Base-by-base conservation (phyloP, 2,888 invertebrate species). In the Pseudeuparius sepicola region DNA sequence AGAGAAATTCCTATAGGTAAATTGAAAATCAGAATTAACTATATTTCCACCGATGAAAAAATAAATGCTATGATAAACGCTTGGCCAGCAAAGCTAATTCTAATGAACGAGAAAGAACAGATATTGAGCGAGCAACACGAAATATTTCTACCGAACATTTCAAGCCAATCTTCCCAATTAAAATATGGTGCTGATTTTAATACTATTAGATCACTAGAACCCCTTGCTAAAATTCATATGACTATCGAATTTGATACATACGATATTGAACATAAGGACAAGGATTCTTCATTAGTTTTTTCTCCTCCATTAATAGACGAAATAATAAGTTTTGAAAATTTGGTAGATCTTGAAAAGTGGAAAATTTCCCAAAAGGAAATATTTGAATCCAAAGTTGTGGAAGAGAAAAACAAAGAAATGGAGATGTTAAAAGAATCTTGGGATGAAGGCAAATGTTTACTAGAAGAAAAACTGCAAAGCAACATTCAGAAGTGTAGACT, bases 321-420 rank as follows among this genome's bases (percentile, higher is more conserved):
- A 34, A 39, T 52, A n/a, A 49, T 66, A 40, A 62, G 63, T 1
- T 59, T 67, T 13, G 71, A 70, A 56, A 70, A 74, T 45, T 69
- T 81, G 0, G 67, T 73, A 18, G 79, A 81, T 41, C 59, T 85
- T 2, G 78, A 79, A 50, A 73, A 73, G 14, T 85, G 84, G 83
- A 84, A 81, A 51, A 70, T 73, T 41, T 65, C 69, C 14, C 75
- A 81, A 49, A 74, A 78, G 50, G 67, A 72, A 40, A 52, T 72
- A 4, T 82, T 75, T 49, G 67, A 71, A 49, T 56, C 60, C 24
- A 75, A 76, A 58, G 71, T 77, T 50, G 46, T 50, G 20, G 14
- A 31, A 3, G 39, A 44, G 3, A 49, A 48, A 32, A 18, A 34
- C 10, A 34, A 34, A n/a, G 48, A 48, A 38, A 34, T 42, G 2